Conservation (phyloP, 2,113 vertebrate species). For the Oophaga pumilio region DNA sequence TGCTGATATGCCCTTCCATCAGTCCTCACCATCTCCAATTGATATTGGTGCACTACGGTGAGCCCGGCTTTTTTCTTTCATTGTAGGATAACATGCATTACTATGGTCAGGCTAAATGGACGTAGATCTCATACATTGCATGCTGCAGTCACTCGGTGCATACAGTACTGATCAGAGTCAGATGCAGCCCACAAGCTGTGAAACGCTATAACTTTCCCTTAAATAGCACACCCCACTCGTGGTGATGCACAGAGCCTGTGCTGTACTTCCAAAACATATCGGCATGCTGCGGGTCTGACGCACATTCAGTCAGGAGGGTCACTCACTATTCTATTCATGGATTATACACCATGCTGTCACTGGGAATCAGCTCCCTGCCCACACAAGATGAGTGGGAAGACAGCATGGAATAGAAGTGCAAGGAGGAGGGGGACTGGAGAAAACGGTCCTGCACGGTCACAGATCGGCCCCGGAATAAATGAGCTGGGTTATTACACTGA, state of each 20-base stretch:
- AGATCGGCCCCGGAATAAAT: not conserved
- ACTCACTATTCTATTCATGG: not conserved
- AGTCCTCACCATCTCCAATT: too few relatives aligned
- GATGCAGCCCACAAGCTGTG: not conserved
- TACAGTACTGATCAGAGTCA: not conserved
- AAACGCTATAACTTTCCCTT: not conserved
- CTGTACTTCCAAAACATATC: not conserved
- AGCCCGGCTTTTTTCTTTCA: not conserved
- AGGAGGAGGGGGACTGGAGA: not conserved
- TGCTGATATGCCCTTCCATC: too few relatives aligned
- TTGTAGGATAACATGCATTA: not conserved
- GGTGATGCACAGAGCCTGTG: constrained; percentile 5
- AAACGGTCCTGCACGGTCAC: not conserved
- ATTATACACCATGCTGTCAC: constrained; percentile 26
- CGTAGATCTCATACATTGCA: not conserved
- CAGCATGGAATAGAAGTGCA: not conserved
- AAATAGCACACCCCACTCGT: not conserved
- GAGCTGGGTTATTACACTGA: not conserved
- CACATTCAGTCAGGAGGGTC: constrained; percentile 14
- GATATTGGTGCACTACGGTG: not conserved
- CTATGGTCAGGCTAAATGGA: not conserved
- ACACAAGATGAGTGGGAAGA: constrained; percentile 22
- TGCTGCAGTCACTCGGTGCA: not conserved
- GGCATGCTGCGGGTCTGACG: constrained; percentile 7
- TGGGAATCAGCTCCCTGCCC: constrained; percentile 14